These are phyloP conservation scores for Thaleichthys pacificus DNA, from an alignment of 2,797 vertebrate genomes.

Conservation along the genomic window DNA sequence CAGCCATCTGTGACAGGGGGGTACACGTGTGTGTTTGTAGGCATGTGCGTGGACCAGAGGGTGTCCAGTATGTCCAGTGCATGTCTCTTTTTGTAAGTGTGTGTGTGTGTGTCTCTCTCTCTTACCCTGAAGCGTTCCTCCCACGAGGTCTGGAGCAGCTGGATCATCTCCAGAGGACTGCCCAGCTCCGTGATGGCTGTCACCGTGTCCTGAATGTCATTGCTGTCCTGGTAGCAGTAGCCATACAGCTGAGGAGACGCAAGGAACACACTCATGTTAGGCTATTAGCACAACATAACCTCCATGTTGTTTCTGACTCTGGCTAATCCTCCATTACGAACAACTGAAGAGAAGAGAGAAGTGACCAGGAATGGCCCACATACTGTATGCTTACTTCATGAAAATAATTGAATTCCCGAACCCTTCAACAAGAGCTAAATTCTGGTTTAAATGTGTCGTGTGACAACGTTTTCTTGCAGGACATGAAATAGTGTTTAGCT, in stretches of 20 bases:
- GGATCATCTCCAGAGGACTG: conserved; percentile 88
- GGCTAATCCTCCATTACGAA: too few species aligned
- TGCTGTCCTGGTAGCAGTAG: conserved; percentile 88
- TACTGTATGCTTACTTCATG: not conserved
- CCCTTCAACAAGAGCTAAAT: not conserved
- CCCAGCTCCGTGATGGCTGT: conserved; percentile 90
- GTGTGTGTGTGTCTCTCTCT: conserved; percentile 4
- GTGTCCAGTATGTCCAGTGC: not conserved
- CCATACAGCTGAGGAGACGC: conserved; percentile 78
- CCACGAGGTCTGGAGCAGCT: conserved; percentile 88
- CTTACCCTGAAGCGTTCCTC: conserved; percentile 89
- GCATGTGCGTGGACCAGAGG: not conserved
- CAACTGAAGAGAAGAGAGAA: not conserved
- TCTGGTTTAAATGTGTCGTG: conserved; percentile 22
- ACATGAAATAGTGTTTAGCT: not conserved
- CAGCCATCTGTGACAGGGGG: too few species aligned
- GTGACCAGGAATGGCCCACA: not conserved
- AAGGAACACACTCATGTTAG: conserved; percentile 25
- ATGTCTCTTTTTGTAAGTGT: not conserved
- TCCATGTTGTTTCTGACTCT: not conserved
- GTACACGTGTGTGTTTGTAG: not conserved
- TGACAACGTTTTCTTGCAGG: conserved; percentile 31
- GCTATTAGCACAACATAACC: not conserved
- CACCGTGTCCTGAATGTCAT: conserved; percentile 83
- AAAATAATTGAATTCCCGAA: not conserved